These are phyloP conservation scores for Thaleichthys pacificus DNA, from an alignment of 2,797 vertebrate genomes.

Conservation along the genomic window DNA sequence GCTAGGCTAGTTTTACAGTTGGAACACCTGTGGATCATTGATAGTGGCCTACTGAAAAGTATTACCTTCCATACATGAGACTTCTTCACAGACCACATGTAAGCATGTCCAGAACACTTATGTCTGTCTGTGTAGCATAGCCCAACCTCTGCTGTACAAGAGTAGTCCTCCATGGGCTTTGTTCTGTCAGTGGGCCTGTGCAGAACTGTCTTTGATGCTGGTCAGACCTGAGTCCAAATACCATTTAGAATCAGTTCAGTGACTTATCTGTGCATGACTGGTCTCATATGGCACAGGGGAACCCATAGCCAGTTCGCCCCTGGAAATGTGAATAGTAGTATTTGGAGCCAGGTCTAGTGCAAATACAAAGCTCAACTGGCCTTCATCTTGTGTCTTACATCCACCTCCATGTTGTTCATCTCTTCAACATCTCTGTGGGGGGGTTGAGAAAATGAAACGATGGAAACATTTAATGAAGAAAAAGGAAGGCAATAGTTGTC, in stretches of 20 bases:
- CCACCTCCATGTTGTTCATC: constrained; percentile 25
- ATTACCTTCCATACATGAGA: neutral
- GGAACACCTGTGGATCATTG: neutral
- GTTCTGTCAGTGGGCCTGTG: too few relatives aligned
- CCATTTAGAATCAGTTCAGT: neutral
- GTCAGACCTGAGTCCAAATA: neutral
- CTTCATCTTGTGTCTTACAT: constrained; percentile 8
- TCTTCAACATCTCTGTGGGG: neutral
- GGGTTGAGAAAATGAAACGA: neutral
- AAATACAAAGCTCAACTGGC: neutral
- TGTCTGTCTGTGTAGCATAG: too few relatives aligned
- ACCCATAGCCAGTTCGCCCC: neutral
- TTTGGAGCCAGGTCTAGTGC: neutral
- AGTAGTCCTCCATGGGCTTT: too few relatives aligned
- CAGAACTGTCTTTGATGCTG: too few relatives aligned
- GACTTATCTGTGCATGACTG: neutral
- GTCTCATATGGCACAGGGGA: neutral
- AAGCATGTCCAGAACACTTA: too few relatives aligned
- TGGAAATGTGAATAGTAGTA: neutral
- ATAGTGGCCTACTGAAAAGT: neutral
- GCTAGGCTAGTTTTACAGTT: too few relatives aligned
- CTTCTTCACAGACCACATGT: too few relatives aligned
- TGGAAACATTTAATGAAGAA: neutral
- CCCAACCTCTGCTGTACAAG: too few relatives aligned
- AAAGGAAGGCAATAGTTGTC: neutral